A percentile compares a stretch with the other conserved stretches of the same genome.
phyloP scores from a whole-genome alignment of 1,140 invertebrate species.

The Trialeurodes vaporariorum region DNA sequence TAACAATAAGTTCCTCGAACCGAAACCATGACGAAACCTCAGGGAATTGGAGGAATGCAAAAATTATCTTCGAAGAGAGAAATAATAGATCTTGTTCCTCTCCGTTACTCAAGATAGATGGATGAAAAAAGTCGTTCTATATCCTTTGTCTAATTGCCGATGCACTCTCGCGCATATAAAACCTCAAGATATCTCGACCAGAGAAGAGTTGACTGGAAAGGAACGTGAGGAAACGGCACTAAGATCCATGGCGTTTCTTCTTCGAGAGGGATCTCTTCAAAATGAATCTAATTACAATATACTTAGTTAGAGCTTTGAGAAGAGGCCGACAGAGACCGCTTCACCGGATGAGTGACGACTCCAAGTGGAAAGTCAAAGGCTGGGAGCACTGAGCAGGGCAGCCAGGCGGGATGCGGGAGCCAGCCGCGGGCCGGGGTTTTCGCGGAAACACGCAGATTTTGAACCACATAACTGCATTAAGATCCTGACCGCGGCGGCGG shows the following conservation, averaged over 20 bases:
- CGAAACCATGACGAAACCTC: no score
- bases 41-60: no score
- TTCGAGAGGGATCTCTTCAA: not conserved
- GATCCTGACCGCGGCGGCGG: not conserved
- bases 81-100: not conserved
- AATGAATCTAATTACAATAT: slow-evolving; percentile 1
- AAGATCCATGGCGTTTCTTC: not conserved
- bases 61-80: no score
- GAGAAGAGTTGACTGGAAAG: not conserved
- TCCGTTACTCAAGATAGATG: no score
- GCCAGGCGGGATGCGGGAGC: no score
- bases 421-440: not conserved
- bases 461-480: not conserved
- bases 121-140: not conserved
- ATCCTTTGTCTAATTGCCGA: not conserved
- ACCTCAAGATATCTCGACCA: no score
- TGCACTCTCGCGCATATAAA: not conserved
- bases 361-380: no score
- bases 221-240: not conserved
- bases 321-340: not conserved
- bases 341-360: no score
- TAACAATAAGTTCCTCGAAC: no score
- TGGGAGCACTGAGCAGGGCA: no score
- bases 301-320: not conserved
- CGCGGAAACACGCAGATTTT: not conserved